Conservation (phyloP, 2,888 invertebrate species). For the Machimus atricapillus region DNA sequence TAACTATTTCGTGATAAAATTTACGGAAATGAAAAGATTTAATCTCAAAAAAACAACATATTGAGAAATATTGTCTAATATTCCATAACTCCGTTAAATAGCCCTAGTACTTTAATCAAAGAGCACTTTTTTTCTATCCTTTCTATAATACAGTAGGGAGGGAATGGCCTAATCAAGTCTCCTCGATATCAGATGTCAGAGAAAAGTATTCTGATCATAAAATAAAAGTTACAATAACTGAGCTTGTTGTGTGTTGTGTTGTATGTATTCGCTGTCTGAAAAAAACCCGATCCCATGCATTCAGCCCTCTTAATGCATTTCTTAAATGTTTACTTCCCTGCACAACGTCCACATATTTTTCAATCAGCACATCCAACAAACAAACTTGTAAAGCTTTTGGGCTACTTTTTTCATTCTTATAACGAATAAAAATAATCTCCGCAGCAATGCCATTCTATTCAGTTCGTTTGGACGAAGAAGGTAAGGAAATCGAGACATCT, state of each 20-base stretch:
- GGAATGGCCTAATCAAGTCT: background rate
- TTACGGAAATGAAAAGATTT: too few species aligned
- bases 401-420: background rate
- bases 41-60: too few species aligned
- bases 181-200: background rate
- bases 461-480: constrained; percentile 50
- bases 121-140: too few species aligned
- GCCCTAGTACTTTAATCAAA: too few species aligned
- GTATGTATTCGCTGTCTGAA: background rate
- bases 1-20: too few species aligned
- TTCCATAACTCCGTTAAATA: too few species aligned
- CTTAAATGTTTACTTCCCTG: background rate
- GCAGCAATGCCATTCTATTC: constrained; percentile 53
- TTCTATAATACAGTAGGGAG: background rate
- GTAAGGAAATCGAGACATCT: constrained; percentile 46
- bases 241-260: too few species aligned
- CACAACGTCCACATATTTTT: background rate
- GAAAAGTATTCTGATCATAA: background rate
- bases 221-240: background rate
- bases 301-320: background rate
- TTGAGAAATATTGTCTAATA: too few species aligned
- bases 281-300: background rate
- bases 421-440: background rate
- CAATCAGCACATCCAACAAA: background rate
- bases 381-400: background rate